Conservation (phyloP, 2,888 invertebrate species). For the Vannuccia rotundouncinata region DNA sequence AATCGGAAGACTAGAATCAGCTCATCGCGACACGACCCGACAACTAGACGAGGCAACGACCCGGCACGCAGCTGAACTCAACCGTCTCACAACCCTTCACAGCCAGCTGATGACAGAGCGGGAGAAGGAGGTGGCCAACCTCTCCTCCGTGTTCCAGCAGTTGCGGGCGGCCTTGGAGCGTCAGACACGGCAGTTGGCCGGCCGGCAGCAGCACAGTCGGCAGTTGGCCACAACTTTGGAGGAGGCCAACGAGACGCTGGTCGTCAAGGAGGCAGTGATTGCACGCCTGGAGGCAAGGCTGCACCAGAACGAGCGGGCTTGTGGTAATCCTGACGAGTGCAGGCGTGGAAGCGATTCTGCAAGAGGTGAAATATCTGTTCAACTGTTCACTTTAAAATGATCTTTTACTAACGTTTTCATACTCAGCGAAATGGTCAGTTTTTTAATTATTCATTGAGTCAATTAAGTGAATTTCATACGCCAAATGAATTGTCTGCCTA, state of each 20-base stretch:
- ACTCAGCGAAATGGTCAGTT: too few species aligned
- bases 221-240: background rate
- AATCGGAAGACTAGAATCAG: background rate
- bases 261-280: background rate
- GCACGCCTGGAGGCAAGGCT: background rate
- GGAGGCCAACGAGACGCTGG: background rate
- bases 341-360: too few species aligned
- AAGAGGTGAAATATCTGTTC: too few species aligned
- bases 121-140: slow-evolving; percentile 9
- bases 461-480: too few species aligned
- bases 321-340: background rate
- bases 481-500: too few species aligned
- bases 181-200: background rate
- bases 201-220: background rate
- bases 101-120: background rate
- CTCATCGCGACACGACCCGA: background rate
- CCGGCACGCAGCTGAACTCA: background rate
- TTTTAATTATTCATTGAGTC: too few species aligned
- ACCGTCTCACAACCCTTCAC: background rate
- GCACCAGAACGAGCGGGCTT: background rate
- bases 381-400: too few species aligned
- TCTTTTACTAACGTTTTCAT: too few species aligned
- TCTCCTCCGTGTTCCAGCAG: background rate
- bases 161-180: background rate
- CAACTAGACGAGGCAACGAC: background rate